Evolutionary conservation across 2,888 invertebrate genomes (phyloP).

Genomic region (Limnephilus auricula): DNA sequence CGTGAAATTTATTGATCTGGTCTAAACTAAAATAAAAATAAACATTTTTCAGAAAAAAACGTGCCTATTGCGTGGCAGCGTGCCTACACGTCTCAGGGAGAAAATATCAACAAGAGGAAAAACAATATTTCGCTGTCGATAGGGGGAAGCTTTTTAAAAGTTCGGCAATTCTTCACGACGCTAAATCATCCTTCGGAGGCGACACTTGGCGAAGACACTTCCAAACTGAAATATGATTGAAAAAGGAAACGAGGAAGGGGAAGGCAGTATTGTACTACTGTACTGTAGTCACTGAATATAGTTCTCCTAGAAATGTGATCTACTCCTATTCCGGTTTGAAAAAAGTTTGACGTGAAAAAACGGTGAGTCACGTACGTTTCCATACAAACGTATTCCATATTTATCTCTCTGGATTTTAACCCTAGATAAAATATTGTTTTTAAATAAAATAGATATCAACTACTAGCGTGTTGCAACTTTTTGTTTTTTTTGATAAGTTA

Average conservation of each 20-base stretch:
- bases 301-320: not conserved
- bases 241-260: not conserved
- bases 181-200: slow-evolving; percentile 19
- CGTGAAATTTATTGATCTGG: not conserved
- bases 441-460: no score
- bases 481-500: no score
- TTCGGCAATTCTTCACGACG: slow-evolving; percentile 28
- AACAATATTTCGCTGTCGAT: slow-evolving; percentile 15
- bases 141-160: slow-evolving; percentile 14
- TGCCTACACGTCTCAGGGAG: not conserved
- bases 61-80: not conserved
- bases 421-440: no score
- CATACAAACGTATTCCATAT: no score
- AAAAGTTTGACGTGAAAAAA: no score
- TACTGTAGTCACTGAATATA: not conserved
- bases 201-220: slow-evolving; percentile 5
- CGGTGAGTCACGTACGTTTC: no score
- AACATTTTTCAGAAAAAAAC: not conserved
- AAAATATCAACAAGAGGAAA: slow-evolving; percentile 10
- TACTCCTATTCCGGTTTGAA: no score
- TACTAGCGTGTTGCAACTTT: no score
- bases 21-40: not conserved
- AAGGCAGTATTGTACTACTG: not conserved
- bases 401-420: no score
- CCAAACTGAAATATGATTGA: slow-evolving; percentile 29